phyloP scores from a whole-genome alignment of 2,113 vertebrate species.

The Brachyhypopomus occidentalis region DNA sequence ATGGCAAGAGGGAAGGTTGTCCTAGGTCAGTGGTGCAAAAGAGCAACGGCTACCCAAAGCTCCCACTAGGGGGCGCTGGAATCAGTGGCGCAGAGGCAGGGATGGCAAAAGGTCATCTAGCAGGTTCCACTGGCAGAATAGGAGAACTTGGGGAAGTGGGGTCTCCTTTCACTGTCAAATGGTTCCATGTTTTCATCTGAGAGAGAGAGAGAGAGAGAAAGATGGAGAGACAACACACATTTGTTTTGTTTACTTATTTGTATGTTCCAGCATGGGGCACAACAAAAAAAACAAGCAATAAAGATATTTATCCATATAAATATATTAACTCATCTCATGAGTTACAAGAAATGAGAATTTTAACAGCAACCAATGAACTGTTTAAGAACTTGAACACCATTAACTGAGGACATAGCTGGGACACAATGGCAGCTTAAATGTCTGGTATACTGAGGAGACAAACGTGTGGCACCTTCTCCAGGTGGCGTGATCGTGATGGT shows the following conservation, averaged over 20 bases:
- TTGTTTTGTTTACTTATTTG: too few relatives aligned
- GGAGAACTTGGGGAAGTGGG: constrained; percentile 93
- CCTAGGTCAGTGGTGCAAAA: constrained; percentile 49
- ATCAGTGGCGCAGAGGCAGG: constrained; percentile 61
- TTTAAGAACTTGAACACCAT: background rate
- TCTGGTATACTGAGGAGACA: background rate
- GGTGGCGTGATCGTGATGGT: constrained; percentile 96
- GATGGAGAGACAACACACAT: background rate
- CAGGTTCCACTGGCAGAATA: constrained; percentile 92
- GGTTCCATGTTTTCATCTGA: constrained; percentile 85
- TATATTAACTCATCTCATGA: too few relatives aligned
- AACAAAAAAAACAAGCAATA: too few relatives aligned
- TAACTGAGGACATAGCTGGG: background rate
- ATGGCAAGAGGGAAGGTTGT: background rate
- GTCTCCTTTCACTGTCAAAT: constrained; percentile 82
- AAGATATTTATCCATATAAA: too few relatives aligned
- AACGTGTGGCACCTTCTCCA: constrained; percentile 85
- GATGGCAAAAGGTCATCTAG: constrained; percentile 66
- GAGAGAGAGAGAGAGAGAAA: constrained; percentile 3
- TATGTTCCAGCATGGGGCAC: too few relatives aligned
- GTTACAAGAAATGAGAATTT: background rate
- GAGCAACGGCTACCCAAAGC: constrained; percentile 38
- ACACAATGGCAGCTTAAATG: background rate
- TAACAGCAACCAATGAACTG: background rate
- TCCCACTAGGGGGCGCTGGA: constrained; percentile 17